Conservation (phyloP, 2,888 invertebrate genomes). For the Julus scanicus region DNA sequence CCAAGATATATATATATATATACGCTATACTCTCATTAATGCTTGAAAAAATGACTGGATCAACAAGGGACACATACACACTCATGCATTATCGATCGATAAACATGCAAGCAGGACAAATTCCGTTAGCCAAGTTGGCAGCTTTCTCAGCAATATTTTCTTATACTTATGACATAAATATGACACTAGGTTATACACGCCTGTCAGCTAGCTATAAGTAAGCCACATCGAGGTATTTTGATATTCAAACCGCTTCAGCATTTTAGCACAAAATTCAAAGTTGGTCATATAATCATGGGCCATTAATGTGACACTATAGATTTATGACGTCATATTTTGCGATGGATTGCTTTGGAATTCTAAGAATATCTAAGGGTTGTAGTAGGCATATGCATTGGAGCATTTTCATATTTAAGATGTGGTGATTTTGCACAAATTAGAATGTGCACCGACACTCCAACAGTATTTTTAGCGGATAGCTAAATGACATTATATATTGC, state of each 20-base stretch:
- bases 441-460: too few relatives aligned
- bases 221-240: not conserved
- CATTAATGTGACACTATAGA: not conserved
- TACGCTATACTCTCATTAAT: not conserved
- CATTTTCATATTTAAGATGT: not conserved
- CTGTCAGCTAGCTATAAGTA: not conserved
- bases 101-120: constrained; percentile 14
- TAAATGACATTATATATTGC: too few relatives aligned
- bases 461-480: too few relatives aligned
- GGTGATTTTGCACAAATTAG: too few relatives aligned
- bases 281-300: not conserved
- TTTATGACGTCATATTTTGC: not conserved
- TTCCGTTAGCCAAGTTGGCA: constrained; percentile 29
- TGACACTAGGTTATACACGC: not conserved
- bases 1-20: not conserved
- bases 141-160: constrained; percentile 40
- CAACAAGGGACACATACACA: not conserved
- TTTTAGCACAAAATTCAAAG: not conserved
- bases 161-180: not conserved
- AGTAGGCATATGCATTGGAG: too few relatives aligned
- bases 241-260: constrained; percentile 1
- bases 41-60: not conserved
- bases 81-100: constrained; percentile 8
- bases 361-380: too few relatives aligned
- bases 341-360: too few relatives aligned